phyloP scores from a whole-genome alignment of 2,113 vertebrate species.

The Myrmecobius fasciatus region DNA sequence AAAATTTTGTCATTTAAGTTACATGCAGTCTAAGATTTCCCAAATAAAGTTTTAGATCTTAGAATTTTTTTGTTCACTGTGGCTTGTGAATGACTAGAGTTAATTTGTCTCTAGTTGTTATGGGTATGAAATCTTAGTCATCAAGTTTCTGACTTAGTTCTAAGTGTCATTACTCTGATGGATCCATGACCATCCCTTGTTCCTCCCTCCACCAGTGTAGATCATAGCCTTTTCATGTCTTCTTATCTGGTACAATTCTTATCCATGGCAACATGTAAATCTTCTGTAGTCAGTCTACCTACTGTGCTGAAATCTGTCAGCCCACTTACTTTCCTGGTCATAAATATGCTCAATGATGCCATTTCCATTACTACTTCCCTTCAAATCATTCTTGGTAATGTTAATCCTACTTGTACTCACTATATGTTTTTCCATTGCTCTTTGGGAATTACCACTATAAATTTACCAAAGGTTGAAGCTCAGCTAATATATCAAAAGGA shows the following conservation, averaged over 20 bases:
- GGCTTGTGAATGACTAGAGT: conserved; percentile 55
- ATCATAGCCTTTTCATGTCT: background rate
- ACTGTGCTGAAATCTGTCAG: background rate
- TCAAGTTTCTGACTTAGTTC: background rate
- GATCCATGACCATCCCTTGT: background rate
- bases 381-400: background rate
- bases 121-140: conserved; percentile 22
- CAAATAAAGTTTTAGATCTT: conserved; percentile 55
- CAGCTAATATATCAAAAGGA: conserved; percentile 41
- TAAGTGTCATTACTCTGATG: background rate
- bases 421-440: conserved; percentile 32
- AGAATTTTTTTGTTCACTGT: conserved; percentile 50
- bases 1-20: conserved; percentile 57
- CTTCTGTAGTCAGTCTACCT: background rate
- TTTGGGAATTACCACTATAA: background rate
- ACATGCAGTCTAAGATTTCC: conserved; percentile 54
- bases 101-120: conserved; percentile 30
- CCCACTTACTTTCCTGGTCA: background rate
- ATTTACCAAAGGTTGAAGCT: conserved; percentile 24
- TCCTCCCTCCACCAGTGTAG: background rate
- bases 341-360: background rate
- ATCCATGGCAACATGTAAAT: background rate
- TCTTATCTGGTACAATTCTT: background rate
- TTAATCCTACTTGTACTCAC: background rate
- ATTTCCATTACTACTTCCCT: background rate